A percentile compares a stretch with the other conserved stretches of the same genome.
Evolutionary conservation across 2,797 vertebrate species (phyloP).

Genomic region (Cottoperca gobio): DNA sequence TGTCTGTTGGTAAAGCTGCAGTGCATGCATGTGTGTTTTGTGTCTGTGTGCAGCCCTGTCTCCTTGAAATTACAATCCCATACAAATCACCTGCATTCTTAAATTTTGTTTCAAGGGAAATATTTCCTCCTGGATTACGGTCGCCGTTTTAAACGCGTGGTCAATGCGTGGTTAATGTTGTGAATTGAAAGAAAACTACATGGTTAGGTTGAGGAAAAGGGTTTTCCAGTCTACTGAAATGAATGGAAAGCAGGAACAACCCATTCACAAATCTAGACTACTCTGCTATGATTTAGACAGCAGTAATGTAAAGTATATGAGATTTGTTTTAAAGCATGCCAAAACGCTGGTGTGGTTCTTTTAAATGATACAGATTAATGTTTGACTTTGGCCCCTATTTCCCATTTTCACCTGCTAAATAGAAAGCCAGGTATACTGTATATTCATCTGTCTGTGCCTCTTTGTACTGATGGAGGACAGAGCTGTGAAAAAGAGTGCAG

Average conservation of each 20-base stretch:
- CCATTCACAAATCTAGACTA: not conserved
- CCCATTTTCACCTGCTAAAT: not conserved
- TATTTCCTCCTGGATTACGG: no score
- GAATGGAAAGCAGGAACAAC: not conserved
- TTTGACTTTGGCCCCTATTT: not conserved
- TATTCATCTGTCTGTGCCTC: not conserved
- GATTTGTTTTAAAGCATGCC: not conserved
- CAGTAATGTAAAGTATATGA: not conserved
- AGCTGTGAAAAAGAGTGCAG: not conserved
- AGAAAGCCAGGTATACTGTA: no score
- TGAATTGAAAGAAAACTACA: no score
- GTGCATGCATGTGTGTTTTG: no score
- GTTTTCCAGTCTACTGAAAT: not conserved
- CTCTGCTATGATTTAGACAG: not conserved
- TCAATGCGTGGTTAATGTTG: no score
- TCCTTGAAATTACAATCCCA: no score
- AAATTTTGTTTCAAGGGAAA: no score
- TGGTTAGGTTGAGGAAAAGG: no score
- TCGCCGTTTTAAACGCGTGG: no score
- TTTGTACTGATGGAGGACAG: not conserved
- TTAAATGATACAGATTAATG: not conserved
- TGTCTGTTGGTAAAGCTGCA: no score
- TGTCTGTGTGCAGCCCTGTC: no score
- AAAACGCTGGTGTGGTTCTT: not conserved
- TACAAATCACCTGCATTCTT: no score